phyloP scores from a whole-genome alignment of 2,888 invertebrate genomes.

The Napeogenes inachia region DNA sequence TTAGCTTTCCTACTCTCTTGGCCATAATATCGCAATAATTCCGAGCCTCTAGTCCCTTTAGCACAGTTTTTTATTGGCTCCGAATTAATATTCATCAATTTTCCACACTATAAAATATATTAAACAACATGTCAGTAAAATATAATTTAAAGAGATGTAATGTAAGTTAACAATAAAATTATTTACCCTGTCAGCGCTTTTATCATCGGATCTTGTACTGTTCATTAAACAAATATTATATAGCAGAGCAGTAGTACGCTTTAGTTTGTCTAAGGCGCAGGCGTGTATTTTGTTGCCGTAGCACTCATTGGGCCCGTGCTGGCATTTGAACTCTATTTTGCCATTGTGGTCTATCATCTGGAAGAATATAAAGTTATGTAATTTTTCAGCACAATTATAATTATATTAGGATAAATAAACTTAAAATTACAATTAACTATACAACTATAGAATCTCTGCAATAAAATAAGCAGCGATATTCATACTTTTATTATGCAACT shows the following conservation, averaged over 20 bases:
- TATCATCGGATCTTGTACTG: conserved; percentile 29
- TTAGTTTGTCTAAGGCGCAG: conserved; percentile 81
- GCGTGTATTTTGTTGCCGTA: conserved; percentile 88
- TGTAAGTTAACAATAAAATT: too few relatives aligned
- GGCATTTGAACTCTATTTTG: conserved; percentile 79
- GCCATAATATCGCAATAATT: conserved; percentile 30
- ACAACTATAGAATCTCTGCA: too few relatives aligned
- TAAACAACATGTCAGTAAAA: background rate
- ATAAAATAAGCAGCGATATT: too few relatives aligned
- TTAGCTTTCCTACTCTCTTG: conserved; percentile 28
- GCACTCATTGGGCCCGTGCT: conserved; percentile 85
- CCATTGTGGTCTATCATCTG: conserved; percentile 40
- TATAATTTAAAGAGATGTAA: too few relatives aligned
- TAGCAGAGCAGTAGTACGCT: conserved; percentile 75
- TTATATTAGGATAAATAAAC: too few relatives aligned
- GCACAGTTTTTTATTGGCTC: conserved; percentile 76
- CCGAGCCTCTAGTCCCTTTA: conserved; percentile 39
- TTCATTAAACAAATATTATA: conserved; percentile 84
- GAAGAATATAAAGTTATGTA: background rate
- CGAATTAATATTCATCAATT: conserved; percentile 17
- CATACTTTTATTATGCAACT: too few relatives aligned
- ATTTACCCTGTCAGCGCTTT: conserved; percentile 31
- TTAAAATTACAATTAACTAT: too few relatives aligned
- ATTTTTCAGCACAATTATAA: background rate
- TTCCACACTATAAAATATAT: background rate